Evolutionary conservation across 2,797 vertebrate genomes (phyloP).

Genomic region (Falco cherrug): DNA sequence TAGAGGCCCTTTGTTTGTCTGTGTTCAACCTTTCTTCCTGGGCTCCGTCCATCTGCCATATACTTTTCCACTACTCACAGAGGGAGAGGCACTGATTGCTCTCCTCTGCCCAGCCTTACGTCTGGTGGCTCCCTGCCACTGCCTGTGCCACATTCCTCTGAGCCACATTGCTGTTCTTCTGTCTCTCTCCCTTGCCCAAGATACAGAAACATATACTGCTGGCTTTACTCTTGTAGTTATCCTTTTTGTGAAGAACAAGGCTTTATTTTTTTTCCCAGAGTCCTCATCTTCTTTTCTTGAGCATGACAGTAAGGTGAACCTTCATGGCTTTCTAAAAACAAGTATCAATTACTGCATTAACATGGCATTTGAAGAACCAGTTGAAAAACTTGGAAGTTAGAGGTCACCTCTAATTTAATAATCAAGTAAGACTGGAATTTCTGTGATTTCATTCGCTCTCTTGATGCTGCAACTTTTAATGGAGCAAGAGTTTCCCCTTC

Average conservation of each 20-base stretch:
- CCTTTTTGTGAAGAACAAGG: background rate
- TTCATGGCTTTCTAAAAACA: background rate
- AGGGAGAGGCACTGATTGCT: background rate
- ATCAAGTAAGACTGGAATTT: background rate
- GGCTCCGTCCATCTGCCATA: background rate
- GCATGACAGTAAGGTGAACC: background rate
- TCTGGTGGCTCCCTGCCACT: background rate
- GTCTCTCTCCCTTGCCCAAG: background rate
- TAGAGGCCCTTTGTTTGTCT: background rate
- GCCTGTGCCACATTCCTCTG: accelerated
- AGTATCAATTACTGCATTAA: background rate
- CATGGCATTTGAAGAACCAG: background rate
- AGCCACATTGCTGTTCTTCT: background rate
- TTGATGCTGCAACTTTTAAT: background rate
- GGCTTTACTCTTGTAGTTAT: background rate
- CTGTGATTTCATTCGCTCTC: background rate
- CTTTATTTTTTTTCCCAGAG: background rate
- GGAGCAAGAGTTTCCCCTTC: background rate
- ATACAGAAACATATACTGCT: background rate
- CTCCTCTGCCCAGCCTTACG: background rate
- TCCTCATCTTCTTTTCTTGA: background rate
- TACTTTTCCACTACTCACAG: background rate
- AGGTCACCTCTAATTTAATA: background rate
- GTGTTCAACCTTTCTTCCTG: background rate
- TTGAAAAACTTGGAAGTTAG: background rate